Percentiles rank a stretch among this genome's conserved stretches.
phyloP scores from a whole-genome alignment of 2,888 invertebrate species.

The Tiliacea aurago region DNA sequence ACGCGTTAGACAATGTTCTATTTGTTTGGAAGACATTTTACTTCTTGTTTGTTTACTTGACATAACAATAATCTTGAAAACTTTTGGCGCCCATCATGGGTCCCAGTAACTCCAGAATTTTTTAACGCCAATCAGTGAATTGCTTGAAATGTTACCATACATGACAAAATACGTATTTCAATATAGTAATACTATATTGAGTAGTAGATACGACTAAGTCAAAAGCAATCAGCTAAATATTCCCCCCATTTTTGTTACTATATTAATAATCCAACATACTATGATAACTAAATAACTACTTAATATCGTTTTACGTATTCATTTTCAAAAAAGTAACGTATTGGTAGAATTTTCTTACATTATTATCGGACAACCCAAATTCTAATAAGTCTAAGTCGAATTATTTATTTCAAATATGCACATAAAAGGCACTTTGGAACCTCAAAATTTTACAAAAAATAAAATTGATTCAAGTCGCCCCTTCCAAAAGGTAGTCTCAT shows the following conservation, averaged over 20 bases:
- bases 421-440: too few species aligned
- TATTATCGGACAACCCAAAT: neutral
- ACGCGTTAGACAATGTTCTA: conserved; percentile 74
- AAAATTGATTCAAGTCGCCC: too few species aligned
- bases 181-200: neutral
- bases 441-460: too few species aligned
- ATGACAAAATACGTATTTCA: neutral
- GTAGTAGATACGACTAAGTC: neutral
- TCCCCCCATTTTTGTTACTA: neutral
- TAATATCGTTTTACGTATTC: neutral
- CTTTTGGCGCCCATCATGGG: conserved; percentile 48
- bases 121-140: neutral
- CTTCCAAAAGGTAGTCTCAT: too few species aligned
- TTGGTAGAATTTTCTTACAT: neutral
- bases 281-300: neutral
- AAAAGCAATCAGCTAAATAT: conserved; percentile 5
- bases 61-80: neutral
- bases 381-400: neutral
- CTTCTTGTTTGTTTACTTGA: neutral
- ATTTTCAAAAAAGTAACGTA: neutral
- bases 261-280: neutral
- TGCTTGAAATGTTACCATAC: neutral
- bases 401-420: too few species aligned
- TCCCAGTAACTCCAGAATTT: neutral
- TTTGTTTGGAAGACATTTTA: conserved; percentile 38